phyloP scores from a whole-genome alignment of 2,888 invertebrate species.

The Timema podura region DNA sequence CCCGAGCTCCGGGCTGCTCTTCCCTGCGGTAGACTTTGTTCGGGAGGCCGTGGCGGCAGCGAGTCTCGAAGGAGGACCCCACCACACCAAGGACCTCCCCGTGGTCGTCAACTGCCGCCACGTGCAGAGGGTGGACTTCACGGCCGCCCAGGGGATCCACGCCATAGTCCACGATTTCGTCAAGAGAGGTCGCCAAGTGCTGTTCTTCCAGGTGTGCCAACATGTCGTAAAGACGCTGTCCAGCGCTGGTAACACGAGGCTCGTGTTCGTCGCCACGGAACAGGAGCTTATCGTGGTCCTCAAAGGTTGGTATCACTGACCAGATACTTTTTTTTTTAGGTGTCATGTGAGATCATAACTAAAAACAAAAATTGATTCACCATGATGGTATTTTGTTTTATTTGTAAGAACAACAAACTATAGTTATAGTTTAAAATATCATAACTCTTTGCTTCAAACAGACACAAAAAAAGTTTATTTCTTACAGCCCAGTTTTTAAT shows the following conservation, averaged over 20 bases:
- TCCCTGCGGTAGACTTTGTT: slow-evolving; percentile 55
- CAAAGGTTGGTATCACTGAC: not conserved
- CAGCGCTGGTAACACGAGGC: not conserved
- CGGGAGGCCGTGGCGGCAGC: slow-evolving; percentile 48
- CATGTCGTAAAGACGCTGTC: slow-evolving; percentile 8
- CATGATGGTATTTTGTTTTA: too few species aligned
- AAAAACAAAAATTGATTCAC: too few species aligned
- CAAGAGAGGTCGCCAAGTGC: slow-evolving; percentile 3
- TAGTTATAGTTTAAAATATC: too few species aligned
- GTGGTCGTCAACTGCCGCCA: slow-evolving; percentile 61
- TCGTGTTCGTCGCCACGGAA: not conserved
- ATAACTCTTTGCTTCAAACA: too few species aligned
- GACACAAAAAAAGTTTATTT: too few species aligned
- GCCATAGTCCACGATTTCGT: not conserved
- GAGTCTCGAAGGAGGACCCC: slow-evolving; percentile 35
- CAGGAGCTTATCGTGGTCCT: not conserved
- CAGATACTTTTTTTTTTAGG: too few species aligned
- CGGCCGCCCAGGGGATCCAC: slow-evolving; percentile 55
- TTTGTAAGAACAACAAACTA: too few species aligned
- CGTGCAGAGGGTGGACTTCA: slow-evolving; percentile 62
- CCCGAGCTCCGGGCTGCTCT: slow-evolving; percentile 52
- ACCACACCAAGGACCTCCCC: slow-evolving; percentile 37
- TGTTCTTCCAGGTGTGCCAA: slow-evolving; percentile 15
- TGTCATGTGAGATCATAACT: too few species aligned
- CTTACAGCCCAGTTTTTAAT: too few species aligned